A percentile compares a stretch with the other conserved stretches of the same genome.
Conservation (phyloP, 2,113 vertebrate genomes). For the Pygoscelis adeliae region DNA sequence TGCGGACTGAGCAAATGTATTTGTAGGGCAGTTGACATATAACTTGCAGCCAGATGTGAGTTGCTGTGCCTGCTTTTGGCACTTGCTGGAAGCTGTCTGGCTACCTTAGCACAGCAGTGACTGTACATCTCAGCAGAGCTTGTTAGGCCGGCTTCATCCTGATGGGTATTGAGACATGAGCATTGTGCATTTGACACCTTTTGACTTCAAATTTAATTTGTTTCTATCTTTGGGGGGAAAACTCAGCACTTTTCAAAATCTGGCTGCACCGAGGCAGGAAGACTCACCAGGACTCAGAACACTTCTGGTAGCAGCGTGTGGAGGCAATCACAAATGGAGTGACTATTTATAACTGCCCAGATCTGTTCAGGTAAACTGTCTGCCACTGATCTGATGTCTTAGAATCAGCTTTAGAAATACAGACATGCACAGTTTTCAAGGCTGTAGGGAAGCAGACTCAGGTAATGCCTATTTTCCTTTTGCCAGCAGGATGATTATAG, state of each 20-base stretch:
- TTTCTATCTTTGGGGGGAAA: slow-evolving; percentile 1
- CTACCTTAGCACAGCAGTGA: not conserved
- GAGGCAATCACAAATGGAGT: not conserved
- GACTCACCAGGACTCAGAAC: not conserved
- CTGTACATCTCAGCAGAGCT: not conserved
- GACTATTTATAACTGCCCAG: not conserved
- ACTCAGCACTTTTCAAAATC: not conserved
- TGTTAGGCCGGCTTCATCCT: not conserved
- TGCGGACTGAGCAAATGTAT: not conserved
- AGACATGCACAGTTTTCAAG: not conserved
- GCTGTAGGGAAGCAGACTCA: not conserved
- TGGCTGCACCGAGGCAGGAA: not conserved
- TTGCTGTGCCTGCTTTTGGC: not conserved
- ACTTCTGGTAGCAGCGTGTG: not conserved
- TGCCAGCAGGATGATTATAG: not conserved
- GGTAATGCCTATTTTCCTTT: not conserved
- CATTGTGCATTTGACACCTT: not conserved
- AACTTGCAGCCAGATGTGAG: not conserved
- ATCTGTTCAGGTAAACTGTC: not conserved
- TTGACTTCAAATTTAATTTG: not conserved
- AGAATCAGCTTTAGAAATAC: not conserved
- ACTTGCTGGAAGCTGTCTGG: not conserved
- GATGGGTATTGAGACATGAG: not conserved
- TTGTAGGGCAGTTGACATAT: not conserved
- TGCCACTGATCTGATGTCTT: not conserved